Percentiles rank a stretch among this genome's conserved stretches.
Evolutionary conservation across 92 coral and sea anemone species (phyloP).

Genomic region (Phymanthus crucifer): DNA sequence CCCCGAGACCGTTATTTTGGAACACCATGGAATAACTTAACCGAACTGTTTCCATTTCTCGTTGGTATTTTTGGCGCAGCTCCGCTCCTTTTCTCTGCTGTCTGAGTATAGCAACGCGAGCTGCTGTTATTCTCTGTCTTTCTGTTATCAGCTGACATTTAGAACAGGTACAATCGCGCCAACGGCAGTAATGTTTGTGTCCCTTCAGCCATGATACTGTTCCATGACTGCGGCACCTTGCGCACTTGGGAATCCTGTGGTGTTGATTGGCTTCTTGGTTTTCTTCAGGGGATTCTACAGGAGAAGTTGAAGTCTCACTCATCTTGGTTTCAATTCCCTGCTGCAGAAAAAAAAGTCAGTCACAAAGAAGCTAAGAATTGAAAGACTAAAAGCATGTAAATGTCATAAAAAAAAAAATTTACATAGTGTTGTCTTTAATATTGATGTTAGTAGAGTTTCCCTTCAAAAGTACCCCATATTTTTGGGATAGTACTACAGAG

Average conservation of each 20-base stretch:
- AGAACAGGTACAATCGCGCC: conserved; percentile 97
- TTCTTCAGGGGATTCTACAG: conserved; percentile 57
- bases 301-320: conserved; percentile 62
- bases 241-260: conserved; percentile 96
- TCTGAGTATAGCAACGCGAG: conserved; percentile 92
- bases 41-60: conserved; percentile 78
- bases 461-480: too few relatives aligned
- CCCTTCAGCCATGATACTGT: conserved; percentile 98
- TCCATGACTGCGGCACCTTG: conserved; percentile 97
- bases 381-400: too few relatives aligned
- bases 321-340: conserved; percentile 36
- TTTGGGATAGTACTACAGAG: too few relatives aligned
- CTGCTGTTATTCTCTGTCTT: conserved; percentile 95
- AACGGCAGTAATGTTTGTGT: conserved; percentile 95
- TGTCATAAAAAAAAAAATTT: too few relatives aligned
- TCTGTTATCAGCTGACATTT: conserved; percentile 94
- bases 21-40: conserved; percentile 87
- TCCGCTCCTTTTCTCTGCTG: conserved; percentile 98
- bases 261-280: conserved; percentile 46
- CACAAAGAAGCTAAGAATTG: background rate
- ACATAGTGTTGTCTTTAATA: too few relatives aligned
- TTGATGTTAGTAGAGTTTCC: too few relatives aligned
- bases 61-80: conserved; percentile 69
- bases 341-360: background rate
- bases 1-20: conserved; percentile 57